Conservation (phyloP, 2,113 vertebrate genomes). For the Campylorhamphus procurvoides region DNA sequence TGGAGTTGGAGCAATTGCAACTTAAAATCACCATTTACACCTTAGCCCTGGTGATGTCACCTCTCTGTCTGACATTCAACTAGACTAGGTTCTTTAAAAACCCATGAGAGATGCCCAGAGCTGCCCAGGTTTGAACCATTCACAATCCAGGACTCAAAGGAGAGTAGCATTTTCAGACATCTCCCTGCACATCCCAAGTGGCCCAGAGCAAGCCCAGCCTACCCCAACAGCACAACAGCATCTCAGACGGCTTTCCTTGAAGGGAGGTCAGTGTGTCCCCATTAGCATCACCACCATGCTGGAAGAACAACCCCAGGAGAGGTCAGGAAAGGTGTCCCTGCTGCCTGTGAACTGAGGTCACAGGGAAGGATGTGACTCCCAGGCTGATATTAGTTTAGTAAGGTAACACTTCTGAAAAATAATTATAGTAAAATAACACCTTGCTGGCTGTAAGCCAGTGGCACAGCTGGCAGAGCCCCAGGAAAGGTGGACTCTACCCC, state of each 20-base stretch:
- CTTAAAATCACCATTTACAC: not conserved
- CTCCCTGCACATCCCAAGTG: not conserved
- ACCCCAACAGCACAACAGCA: not conserved
- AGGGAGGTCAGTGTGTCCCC: not conserved
- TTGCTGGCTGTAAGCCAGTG: not conserved
- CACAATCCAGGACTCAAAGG: not conserved
- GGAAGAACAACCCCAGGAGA: not conserved
- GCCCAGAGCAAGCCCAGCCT: not conserved
- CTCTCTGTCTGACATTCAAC: not conserved
- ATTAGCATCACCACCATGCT: not conserved
- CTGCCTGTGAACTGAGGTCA: rapidly evolving
- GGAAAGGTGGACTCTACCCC: not conserved
- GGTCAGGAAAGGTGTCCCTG: not conserved
- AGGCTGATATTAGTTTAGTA: not conserved
- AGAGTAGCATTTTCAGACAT: not conserved
- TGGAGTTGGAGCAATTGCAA: not conserved
- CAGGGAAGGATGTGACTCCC: not conserved
- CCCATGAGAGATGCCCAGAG: not conserved
- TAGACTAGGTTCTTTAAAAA: not conserved
- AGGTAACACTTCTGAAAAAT: not conserved
- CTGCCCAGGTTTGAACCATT: not conserved
- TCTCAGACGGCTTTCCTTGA: not conserved
- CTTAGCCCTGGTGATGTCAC: not conserved
- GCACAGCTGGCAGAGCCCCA: not conserved
- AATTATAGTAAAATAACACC: not conserved